Percentiles rank a stretch among this genome's conserved stretches.
phyloP scores from a whole-genome alignment of 2,113 vertebrate species.

The Chloebia gouldiae region DNA sequence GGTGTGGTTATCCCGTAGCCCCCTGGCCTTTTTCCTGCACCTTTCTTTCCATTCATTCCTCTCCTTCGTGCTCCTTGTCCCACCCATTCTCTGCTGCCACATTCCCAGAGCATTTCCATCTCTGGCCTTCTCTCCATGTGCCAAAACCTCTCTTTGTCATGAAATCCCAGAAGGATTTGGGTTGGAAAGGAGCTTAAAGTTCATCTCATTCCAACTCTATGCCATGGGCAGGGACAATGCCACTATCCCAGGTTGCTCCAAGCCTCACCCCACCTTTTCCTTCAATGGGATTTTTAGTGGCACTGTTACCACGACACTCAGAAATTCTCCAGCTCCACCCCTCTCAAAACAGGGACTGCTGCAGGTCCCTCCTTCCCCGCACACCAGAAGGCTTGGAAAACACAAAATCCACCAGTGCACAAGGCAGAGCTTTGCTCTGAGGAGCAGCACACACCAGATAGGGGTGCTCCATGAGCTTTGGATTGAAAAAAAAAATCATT shows the following conservation, averaged over 20 bases:
- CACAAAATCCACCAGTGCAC: not conserved
- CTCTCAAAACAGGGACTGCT: not conserved
- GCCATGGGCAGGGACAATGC: not conserved
- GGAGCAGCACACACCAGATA: too few species aligned
- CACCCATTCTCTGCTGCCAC: accelerated
- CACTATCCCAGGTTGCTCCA: not conserved
- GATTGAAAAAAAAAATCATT: too few species aligned
- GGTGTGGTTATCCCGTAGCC: accelerated
- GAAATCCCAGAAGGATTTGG: not conserved
- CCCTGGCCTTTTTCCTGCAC: not conserved
- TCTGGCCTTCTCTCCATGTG: accelerated
- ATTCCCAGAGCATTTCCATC: not conserved
- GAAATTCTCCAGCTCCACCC: not conserved
- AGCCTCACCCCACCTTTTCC: not conserved
- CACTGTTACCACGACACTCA: not conserved
- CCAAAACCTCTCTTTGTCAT: not conserved
- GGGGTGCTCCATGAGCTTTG: accelerated
- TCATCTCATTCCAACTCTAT: too few species aligned
- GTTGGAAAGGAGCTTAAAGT: not conserved
- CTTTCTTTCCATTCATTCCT: accelerated
- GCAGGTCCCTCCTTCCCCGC: not conserved
- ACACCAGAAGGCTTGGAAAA: too few species aligned
- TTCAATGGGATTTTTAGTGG: not conserved
- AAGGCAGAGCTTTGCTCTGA: accelerated
- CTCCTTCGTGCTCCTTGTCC: accelerated